A percentile compares a stretch with the other conserved stretches of the same genome.
These are phyloP conservation scores for Drosophila paracracens DNA, from an alignment of 2,888 invertebrate species.

Conservation along the genomic window DNA sequence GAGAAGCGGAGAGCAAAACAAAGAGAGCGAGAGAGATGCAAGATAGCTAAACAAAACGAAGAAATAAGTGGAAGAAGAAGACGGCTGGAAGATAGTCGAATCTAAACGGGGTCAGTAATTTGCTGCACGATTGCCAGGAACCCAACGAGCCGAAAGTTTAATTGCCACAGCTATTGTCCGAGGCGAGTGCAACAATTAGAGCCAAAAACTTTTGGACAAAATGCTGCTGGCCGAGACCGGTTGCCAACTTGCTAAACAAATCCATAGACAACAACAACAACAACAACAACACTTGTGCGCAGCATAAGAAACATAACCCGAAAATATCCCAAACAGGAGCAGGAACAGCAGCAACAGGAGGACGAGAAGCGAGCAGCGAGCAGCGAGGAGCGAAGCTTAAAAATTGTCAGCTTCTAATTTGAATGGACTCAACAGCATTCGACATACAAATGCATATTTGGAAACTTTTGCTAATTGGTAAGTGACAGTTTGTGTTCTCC, in stretches of 20 bases:
- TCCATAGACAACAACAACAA: slow-evolving; percentile 62
- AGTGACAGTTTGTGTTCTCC: slow-evolving; percentile 66
- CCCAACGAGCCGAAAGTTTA: slow-evolving; percentile 73
- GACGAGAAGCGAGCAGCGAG: not conserved
- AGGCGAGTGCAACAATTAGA: slow-evolving; percentile 76
- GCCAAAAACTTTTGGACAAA: slow-evolving; percentile 73
- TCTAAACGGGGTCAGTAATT: slow-evolving; percentile 78
- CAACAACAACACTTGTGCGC: slow-evolving; percentile 26
- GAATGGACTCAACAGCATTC: slow-evolving; percentile 83
- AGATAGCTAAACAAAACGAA: slow-evolving; percentile 32
- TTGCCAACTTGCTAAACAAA: slow-evolving; percentile 65
- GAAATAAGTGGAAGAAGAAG: not conserved
- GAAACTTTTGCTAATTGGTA: slow-evolving; percentile 84
- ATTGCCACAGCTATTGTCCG: slow-evolving; percentile 54
- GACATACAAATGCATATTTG: slow-evolving; percentile 84
- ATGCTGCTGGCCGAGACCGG: slow-evolving; percentile 65
- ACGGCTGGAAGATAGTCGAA: slow-evolving; percentile 48
- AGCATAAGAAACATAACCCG: slow-evolving; percentile 41
- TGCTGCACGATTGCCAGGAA: slow-evolving; percentile 74
- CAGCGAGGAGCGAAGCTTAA: slow-evolving; percentile 41
- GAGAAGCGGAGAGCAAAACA: slow-evolving; percentile 4
- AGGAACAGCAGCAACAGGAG: not conserved
- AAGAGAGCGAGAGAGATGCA: slow-evolving; percentile 1
- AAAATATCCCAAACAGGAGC: slow-evolving; percentile 10
- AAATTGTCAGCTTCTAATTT: slow-evolving; percentile 78